A percentile compares a stretch with the other conserved stretches of the same genome.
Conservation (phyloP, 1,140 invertebrate genomes). For the Megathymus violae region DNA sequence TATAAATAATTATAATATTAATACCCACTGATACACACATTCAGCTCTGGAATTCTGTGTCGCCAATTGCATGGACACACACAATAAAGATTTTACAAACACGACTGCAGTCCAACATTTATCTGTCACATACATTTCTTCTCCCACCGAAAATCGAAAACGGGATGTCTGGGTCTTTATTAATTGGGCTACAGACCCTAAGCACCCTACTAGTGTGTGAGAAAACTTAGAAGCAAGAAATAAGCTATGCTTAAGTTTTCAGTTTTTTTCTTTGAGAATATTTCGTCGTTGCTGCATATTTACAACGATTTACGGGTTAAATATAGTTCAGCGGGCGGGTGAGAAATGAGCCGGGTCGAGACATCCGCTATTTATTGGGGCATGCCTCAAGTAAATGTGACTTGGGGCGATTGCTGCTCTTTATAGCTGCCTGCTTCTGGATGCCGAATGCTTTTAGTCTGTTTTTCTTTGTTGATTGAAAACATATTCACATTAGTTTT, state of each 20-base stretch:
- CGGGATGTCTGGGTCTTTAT: too few relatives aligned
- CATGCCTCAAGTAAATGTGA: slow-evolving; percentile 51
- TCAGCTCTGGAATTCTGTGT: too few relatives aligned
- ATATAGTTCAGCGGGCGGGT: slow-evolving; percentile 37
- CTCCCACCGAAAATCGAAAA: too few relatives aligned
- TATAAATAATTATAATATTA: too few relatives aligned
- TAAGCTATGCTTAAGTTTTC: neutral
- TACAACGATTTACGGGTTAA: slow-evolving; percentile 31
- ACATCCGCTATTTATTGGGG: slow-evolving; percentile 52
- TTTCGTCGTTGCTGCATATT: slow-evolving; percentile 38
- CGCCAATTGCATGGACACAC: too few relatives aligned
- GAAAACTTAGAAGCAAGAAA: neutral
- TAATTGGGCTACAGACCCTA: too few relatives aligned
- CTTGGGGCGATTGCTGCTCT: slow-evolving; percentile 15
- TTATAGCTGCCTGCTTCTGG: slow-evolving; percentile 9
- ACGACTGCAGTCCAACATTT: too few relatives aligned
- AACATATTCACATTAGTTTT: too few relatives aligned
- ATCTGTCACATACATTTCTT: too few relatives aligned
- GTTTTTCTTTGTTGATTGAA: too few relatives aligned
- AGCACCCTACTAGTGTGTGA: neutral
- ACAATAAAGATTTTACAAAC: too few relatives aligned
- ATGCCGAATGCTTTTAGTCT: slow-evolving; percentile 10
- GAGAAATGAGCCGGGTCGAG: slow-evolving; percentile 44
- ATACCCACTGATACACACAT: too few relatives aligned
- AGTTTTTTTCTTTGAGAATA: slow-evolving; percentile 24